These are phyloP conservation scores for Tragelaphus buxtoni DNA, from an alignment of 2,113 vertebrate species.

Conservation along the genomic window DNA sequence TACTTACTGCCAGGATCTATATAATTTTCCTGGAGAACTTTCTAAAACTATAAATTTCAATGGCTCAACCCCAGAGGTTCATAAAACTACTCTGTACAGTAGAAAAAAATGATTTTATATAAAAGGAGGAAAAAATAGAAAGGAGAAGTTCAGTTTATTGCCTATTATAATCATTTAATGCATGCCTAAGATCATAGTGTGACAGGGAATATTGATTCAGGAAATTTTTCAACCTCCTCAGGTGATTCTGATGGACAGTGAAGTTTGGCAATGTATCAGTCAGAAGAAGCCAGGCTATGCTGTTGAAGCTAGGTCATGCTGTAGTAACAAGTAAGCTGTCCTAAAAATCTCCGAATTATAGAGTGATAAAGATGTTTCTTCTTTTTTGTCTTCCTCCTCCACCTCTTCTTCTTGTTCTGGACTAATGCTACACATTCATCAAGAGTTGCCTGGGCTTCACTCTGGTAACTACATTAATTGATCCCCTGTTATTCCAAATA, in stretches of 20 bases:
- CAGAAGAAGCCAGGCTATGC: background rate
- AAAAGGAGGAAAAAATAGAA: background rate
- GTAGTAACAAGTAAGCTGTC: background rate
- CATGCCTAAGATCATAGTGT: background rate
- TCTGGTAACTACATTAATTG: background rate
- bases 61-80: background rate
- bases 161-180: background rate
- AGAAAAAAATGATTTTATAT: background rate
- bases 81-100: background rate
- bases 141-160: background rate
- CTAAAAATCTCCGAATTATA: background rate
- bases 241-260: background rate
- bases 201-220: background rate
- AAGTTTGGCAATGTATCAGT: background rate
- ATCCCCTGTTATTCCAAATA: background rate
- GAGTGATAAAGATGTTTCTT: background rate
- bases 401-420: background rate
- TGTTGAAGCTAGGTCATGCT: background rate
- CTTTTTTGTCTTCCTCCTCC: background rate
- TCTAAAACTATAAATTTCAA: background rate
- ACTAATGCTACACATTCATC: background rate
- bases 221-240: background rate
- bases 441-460: background rate
- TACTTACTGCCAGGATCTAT: background rate
- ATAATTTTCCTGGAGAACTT: background rate